phyloP scores from a whole-genome alignment of 2,797 vertebrate genomes.

The Amblyraja radiata region DNA sequence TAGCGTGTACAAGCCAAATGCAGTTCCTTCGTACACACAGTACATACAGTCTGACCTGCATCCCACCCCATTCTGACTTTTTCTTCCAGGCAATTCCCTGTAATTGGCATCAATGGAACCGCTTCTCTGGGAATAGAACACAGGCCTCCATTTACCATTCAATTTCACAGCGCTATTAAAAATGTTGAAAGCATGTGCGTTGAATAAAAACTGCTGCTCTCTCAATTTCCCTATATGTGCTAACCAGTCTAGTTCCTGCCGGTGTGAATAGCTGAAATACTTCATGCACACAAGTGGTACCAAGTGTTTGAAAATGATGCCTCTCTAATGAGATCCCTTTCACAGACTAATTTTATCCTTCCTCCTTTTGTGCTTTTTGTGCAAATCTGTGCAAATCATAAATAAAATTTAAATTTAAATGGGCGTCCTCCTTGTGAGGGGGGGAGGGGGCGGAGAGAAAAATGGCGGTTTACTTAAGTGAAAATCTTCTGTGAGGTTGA shows the following conservation, averaged over 20 bases:
- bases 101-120: neutral
- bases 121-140: neutral
- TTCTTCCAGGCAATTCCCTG: neutral
- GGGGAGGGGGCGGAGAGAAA: neutral
- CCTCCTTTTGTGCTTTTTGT: neutral
- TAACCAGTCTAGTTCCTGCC: neutral
- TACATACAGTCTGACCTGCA: neutral
- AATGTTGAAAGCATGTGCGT: neutral
- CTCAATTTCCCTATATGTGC: neutral
- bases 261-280: neutral
- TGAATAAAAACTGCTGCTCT: neutral
- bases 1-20: too few species aligned
- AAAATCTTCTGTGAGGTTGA: neutral
- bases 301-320: slow-evolving; percentile 11
- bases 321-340: neutral
- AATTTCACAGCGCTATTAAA: neutral
- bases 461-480: neutral
- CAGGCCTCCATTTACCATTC: neutral
- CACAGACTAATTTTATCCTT: neutral
- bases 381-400: neutral
- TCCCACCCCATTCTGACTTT: neutral
- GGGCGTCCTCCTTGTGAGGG: too few species aligned
- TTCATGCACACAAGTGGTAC: neutral
- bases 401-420: neutral
- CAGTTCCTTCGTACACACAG: neutral